These are phyloP conservation scores for Arenaria interpres DNA, from an alignment of 2,113 vertebrate species.

Conservation along the genomic window DNA sequence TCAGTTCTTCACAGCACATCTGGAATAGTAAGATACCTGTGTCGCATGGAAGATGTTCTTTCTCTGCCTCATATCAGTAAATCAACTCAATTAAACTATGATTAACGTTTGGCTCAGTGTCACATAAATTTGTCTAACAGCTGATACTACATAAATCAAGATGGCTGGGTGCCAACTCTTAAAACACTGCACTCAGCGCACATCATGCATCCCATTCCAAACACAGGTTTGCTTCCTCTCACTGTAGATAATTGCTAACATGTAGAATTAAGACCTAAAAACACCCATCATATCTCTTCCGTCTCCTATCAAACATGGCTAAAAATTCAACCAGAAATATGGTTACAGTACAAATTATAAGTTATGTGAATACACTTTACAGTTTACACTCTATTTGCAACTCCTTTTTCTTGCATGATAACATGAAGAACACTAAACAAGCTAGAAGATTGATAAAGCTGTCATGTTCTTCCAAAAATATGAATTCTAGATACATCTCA, in stretches of 20 bases:
- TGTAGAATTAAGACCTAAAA: not conserved
- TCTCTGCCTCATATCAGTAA: not conserved
- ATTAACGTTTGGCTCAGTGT: conserved; percentile 23
- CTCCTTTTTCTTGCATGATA: not conserved
- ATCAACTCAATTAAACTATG: conserved; percentile 16
- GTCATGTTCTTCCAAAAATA: not conserved
- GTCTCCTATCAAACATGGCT: not conserved
- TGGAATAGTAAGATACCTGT: not conserved
- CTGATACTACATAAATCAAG: not conserved
- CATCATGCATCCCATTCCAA: not conserved
- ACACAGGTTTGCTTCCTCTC: not conserved
- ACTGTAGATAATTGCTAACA: not conserved
- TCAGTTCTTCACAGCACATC: not conserved
- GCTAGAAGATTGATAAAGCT: not conserved
- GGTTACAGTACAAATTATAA: not conserved
- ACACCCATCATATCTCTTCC: not conserved
- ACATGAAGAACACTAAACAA: not conserved
- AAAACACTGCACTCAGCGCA: not conserved
- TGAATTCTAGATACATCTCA: not conserved
- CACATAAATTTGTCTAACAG: conserved; percentile 14
- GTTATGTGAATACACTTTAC: not conserved
- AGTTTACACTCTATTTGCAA: not conserved
- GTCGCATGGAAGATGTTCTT: not conserved
- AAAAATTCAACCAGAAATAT: not conserved
- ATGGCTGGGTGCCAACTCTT: not conserved